These are phyloP conservation scores for Ferrisia virgata DNA, from an alignment of 2,888 invertebrate species.

Conservation along the genomic window DNA sequence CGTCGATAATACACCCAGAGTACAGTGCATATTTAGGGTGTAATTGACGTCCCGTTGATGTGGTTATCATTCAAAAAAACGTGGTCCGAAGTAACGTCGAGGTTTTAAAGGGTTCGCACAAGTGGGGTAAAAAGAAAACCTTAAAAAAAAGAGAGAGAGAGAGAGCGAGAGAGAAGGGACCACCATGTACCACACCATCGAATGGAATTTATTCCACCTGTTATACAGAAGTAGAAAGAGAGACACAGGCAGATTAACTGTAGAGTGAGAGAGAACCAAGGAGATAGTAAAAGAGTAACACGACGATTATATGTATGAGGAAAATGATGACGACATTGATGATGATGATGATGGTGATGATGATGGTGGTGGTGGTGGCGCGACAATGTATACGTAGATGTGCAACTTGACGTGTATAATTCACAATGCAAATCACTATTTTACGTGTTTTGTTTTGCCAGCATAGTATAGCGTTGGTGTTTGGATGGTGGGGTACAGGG, in stretches of 20 bases:
- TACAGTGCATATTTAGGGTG: neutral
- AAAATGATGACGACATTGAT: no score
- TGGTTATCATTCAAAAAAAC: neutral
- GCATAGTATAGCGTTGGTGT: neutral
- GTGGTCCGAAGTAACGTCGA: neutral
- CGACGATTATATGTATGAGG: no score
- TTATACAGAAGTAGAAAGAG: neutral
- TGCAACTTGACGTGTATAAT: slow-evolving; percentile 41
- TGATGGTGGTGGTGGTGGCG: neutral
- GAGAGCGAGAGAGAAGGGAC: no score
- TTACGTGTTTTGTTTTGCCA: slow-evolving; percentile 40
- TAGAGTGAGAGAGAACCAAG: neutral
- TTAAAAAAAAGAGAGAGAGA: neutral
- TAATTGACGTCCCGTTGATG: neutral
- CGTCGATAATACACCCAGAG: no score
- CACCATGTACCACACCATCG: no score
- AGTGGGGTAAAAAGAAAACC: neutral
- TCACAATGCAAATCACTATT: slow-evolving; percentile 45
- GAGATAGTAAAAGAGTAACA: no score
- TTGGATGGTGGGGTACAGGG: no score
- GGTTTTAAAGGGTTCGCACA: slow-evolving; percentile 32
- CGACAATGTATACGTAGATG: no score
- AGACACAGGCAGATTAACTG: neutral
- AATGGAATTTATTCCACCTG: slow-evolving; percentile 45
- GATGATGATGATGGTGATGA: neutral